These are phyloP conservation scores for Pelobates fuscus DNA, from an alignment of 2,113 vertebrate genomes.

Conservation along the genomic window DNA sequence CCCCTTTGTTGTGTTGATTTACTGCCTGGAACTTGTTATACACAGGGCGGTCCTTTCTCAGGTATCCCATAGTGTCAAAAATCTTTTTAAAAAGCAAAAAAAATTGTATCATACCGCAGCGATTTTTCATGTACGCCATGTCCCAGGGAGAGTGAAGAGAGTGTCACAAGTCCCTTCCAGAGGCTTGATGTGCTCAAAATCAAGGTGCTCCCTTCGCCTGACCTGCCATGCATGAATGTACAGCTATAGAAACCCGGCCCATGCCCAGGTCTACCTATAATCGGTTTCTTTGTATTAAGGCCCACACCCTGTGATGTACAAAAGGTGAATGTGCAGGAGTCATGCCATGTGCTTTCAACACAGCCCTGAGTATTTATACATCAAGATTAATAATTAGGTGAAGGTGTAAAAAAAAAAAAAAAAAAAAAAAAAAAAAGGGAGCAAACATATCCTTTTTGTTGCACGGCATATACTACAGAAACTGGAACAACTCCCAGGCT, in stretches of 20 bases:
- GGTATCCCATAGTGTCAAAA: too few relatives aligned
- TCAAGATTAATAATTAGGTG: conserved; percentile 23
- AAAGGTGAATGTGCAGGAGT: neutral
- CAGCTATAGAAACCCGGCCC: conserved; percentile 16
- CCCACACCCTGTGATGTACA: conserved; percentile 35
- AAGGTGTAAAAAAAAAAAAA: neutral
- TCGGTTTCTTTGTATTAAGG: neutral
- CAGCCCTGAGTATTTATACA: neutral
- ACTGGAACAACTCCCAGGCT: conserved; percentile 37
- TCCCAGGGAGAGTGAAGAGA: conserved; percentile 3
- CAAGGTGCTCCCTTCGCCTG: conserved; percentile 15
- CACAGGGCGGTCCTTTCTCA: too few relatives aligned
- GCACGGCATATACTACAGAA: neutral
- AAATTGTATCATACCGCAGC: conserved; percentile 11
- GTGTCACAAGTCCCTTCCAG: neutral
- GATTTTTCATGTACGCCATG: conserved; percentile 15
- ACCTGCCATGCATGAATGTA: conserved; percentile 4
- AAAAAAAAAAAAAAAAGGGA: neutral
- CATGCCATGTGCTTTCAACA: conserved; percentile 8
- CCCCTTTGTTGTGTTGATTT: too few relatives aligned
- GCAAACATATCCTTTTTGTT: neutral
- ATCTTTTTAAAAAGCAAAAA: neutral
- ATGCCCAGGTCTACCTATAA: conserved; percentile 12
- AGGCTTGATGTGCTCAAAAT: conserved; percentile 10
- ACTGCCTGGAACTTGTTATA: too few relatives aligned